Percentiles rank a stretch among this genome's conserved stretches.
Conservation (phyloP, 2,113 vertebrate species). For the Myiopsitta monachus region DNA sequence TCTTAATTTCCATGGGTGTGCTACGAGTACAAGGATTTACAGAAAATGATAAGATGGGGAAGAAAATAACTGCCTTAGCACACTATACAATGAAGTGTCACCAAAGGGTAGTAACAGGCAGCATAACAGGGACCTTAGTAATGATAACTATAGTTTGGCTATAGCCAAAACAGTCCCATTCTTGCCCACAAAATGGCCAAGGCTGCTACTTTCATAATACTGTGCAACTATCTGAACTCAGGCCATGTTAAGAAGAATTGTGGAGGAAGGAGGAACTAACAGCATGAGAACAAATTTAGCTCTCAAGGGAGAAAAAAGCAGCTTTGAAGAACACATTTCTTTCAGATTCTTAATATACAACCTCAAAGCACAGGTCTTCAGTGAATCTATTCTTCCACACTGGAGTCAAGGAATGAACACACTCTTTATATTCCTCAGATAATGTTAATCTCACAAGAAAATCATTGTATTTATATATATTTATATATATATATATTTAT, state of each 20-base stretch:
- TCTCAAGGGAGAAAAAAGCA: slow-evolving; percentile 23
- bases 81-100: not conserved
- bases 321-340: slow-evolving; percentile 57
- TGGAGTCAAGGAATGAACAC: slow-evolving; percentile 23
- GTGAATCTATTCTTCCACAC: slow-evolving; percentile 44
- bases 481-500: no score
- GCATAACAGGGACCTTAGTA: not conserved
- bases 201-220: not conserved
- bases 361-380: slow-evolving; percentile 59
- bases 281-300: slow-evolving; percentile 51
- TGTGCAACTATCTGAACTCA: not conserved
- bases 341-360: slow-evolving; percentile 47
- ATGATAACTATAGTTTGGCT: not conserved
- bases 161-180: not conserved
- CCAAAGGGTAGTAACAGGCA: not conserved
- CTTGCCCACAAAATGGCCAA: not conserved
- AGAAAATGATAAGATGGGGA: not conserved
- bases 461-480: slow-evolving; percentile 33
- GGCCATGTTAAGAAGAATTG: slow-evolving; percentile 26
- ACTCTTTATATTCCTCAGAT: slow-evolving; percentile 47
- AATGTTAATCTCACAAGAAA: slow-evolving; percentile 47
- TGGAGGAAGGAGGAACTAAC: slow-evolving; percentile 33
- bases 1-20: not conserved
- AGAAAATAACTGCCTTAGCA: not conserved
- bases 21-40: not conserved